Evolutionary conservation across 2,113 vertebrate species (phyloP), one percentile per base, ranked within the genome.

Genomic region (Rissa tridactyla): DNA sequence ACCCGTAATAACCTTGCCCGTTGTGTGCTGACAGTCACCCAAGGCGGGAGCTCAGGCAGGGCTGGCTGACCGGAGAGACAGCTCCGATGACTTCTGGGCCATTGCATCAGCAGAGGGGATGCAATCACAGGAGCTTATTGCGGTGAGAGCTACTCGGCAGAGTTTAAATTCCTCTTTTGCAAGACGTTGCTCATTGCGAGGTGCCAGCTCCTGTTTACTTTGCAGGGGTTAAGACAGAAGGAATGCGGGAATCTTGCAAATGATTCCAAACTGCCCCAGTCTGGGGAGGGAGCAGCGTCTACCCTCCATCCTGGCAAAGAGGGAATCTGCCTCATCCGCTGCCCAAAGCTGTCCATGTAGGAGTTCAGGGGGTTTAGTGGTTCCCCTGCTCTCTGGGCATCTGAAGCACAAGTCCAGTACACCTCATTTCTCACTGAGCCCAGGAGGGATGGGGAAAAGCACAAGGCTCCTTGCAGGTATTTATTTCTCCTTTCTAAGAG

Each of bases 11-110:
- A 91, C 91, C 90, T 6, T 40, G 66, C 82, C 80, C 0, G 4
- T 40, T 38, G 54, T 8, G 66, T n/a, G 90, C 70, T 96, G 94
- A 88, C 94, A 90, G 96, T 17, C 84, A 88, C 93, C 93, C 84
- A 36, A 11, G 91, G 94, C 83, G 2, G 91, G 27, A 86, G 62
- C 38, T 52, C 4, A 6, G 70, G 60, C 23, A 0, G 44, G 57
- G 72, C 58, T 40, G 64, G 88, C 46, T n/a, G 75, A 17, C 55
- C 34, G 77, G 58, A 0, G 3, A 91, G 86, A 69, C 83, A 91
- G 89, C 91, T 75, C 38, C 0, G 3, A 18, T 40, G 91, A 17
- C 68, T 88, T 85, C 92, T 62, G 44, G 52, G 69, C 83, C 40
- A 7, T 36, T 75, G 83, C 81, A 72, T n/a, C 84, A 64, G 89